Conservation (phyloP, 2,797 vertebrate species). For the Paguma larvata region DNA sequence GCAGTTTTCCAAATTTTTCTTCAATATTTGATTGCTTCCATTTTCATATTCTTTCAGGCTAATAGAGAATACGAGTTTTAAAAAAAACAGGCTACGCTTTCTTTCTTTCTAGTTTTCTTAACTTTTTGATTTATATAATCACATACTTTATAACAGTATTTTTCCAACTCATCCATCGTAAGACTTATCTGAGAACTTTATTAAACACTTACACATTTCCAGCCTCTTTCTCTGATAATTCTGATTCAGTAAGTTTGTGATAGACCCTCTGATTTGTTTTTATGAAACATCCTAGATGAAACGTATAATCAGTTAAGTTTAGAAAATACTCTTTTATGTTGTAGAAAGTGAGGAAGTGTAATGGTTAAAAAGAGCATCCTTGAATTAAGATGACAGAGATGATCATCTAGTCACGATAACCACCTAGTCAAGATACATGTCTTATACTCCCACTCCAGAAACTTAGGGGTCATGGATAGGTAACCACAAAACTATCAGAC, state of each 20-base stretch:
- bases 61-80: not conserved
- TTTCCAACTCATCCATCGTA: not conserved
- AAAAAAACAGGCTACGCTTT: conserved; percentile 19
- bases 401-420: not conserved
- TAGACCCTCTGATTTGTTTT: not conserved
- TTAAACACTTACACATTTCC: not conserved
- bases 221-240: conserved; percentile 21
- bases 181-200: not conserved
- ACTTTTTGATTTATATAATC: conserved; percentile 30
- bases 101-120: conserved; percentile 2
- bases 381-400: not conserved
- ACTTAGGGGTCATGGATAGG: not conserved
- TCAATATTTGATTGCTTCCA: not conserved
- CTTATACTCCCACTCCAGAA: not conserved
- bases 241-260: not conserved
- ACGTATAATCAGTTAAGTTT: not conserved
- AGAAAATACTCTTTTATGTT: not conserved
- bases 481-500: not conserved
- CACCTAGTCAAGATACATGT: not conserved
- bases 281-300: conserved; percentile 17
- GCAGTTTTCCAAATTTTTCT: not conserved
- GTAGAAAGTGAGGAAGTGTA: not conserved
- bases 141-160: conserved; percentile 4
- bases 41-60: not conserved
- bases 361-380: not conserved